phyloP scores from a whole-genome alignment of 2,113 vertebrate genomes.

The Mustelus asterias region DNA sequence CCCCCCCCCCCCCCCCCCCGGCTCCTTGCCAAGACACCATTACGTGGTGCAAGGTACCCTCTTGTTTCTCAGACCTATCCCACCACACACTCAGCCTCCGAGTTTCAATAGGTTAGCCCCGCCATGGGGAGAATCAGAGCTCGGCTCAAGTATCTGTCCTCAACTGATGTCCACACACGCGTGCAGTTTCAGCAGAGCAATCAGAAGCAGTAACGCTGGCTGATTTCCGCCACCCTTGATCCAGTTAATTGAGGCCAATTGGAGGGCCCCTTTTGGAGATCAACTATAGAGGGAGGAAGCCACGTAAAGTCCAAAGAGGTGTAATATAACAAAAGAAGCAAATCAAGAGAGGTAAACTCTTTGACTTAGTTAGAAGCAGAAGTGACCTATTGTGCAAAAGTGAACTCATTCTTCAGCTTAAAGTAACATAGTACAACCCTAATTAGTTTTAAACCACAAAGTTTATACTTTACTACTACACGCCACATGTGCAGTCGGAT shows the following conservation, averaged over 20 bases:
- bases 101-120: background rate
- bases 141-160: background rate
- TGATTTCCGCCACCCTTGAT: background rate
- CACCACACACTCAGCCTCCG: background rate
- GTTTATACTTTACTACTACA: background rate
- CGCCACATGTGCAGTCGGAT: background rate
- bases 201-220: background rate
- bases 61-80: background rate
- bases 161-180: background rate
- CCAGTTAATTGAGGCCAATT: background rate
- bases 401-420: background rate
- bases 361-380: background rate
- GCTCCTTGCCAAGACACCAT: background rate
- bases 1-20: too few relatives aligned
- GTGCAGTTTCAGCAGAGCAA: background rate
- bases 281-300: background rate
- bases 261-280: background rate
- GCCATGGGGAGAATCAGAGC: background rate
- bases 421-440: background rate
- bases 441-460: background rate
- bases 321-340: background rate
- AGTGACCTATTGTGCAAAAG: background rate
- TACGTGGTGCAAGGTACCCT: background rate
- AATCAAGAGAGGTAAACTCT: background rate
- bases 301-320: background rate